A percentile compares a stretch with the other conserved stretches of the same genome.
Evolutionary conservation across 2,113 vertebrate species (phyloP).

Genomic region (human (Homo sapiens)): GRCh38 chrX:39800501-39801000

Average conservation of each 20-base stretch:
- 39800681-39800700: constrained; percentile 4
- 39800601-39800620: background rate
- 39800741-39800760: background rate
- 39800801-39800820: background rate
- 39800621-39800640: background rate
- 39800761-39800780: background rate
- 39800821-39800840: background rate
- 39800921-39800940: background rate
- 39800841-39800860: background rate
- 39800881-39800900: background rate
- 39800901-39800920: background rate
- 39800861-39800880: background rate
- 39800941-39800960: background rate
- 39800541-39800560: background rate
- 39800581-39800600: background rate
- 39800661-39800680: background rate
- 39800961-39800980: background rate
- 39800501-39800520: background rate
- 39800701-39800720: constrained; percentile 18
- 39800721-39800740: background rate
- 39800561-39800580: constrained; percentile 5
- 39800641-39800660: background rate
- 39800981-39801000: background rate
- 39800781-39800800: constrained; percentile 9
- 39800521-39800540: background rate